phyloP scores from a whole-genome alignment of 92 coral and sea anemone genomes.

The Actinernus sp. region DNA sequence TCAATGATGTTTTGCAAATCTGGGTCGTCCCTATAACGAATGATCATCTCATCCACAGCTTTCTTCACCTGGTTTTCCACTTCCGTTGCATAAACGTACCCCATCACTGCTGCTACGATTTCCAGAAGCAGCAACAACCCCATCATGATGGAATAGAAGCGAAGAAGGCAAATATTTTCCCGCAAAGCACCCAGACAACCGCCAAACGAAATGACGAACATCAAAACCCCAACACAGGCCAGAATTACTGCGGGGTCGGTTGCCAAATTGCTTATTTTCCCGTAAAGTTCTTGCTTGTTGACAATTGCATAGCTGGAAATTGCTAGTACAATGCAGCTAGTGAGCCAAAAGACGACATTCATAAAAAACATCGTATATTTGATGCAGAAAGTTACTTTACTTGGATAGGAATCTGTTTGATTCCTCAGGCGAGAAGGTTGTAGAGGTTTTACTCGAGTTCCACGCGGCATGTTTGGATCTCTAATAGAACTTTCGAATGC shows the following conservation, averaged over 20 bases:
- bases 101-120: conserved; percentile 74
- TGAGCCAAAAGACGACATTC: conserved; percentile 85
- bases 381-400: conserved; percentile 76
- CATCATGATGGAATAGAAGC: conserved; percentile 74
- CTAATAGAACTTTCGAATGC: too few relatives aligned
- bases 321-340: conserved; percentile 81
- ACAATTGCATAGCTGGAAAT: conserved; percentile 82
- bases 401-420: conserved; percentile 61
- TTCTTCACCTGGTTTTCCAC: conserved; percentile 75
- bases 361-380: conserved; percentile 92
- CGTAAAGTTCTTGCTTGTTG: conserved; percentile 87
- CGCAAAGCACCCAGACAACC: conserved; percentile 96
- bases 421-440: conserved; percentile 11
- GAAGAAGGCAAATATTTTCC: conserved; percentile 86
- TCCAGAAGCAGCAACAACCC: conserved; percentile 83
- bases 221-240: conserved; percentile 70
- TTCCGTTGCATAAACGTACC: conserved; percentile 78
- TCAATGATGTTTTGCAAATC: conserved; percentile 88
- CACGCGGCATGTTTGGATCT: conserved; percentile 36
- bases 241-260: conserved; percentile 92
- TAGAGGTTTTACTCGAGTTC: conserved; percentile 55
- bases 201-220: conserved; percentile 83
- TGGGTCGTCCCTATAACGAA: conserved; percentile 87
- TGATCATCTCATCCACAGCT: conserved; percentile 75
- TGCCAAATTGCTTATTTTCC: conserved; percentile 78